A percentile compares a stretch with the other conserved stretches of the same genome.
These are phyloP conservation scores for Magallana gigas DNA, from an alignment of 1,140 invertebrate species.

Conservation along the genomic window DNA sequence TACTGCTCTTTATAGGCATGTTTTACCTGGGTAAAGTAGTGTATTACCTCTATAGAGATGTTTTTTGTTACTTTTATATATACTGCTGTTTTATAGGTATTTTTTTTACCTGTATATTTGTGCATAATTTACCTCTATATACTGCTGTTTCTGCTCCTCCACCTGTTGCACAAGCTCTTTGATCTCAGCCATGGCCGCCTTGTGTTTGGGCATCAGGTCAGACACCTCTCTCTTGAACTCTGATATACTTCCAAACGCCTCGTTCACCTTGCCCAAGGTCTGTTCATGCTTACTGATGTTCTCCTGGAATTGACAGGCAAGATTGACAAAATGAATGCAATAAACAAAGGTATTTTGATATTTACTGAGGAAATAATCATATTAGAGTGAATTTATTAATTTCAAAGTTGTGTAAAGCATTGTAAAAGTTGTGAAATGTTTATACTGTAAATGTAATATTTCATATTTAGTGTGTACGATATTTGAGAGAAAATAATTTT, in stretches of 20 bases:
- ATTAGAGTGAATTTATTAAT: too few species aligned
- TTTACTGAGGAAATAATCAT: too few species aligned
- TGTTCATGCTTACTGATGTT: conserved; percentile 72
- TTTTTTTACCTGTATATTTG: neutral
- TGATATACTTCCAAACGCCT: conserved; percentile 75
- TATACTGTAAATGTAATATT: too few species aligned
- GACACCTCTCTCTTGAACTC: conserved; percentile 72
- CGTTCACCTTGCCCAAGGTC: conserved; percentile 74
- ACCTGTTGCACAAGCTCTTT: conserved; percentile 70
- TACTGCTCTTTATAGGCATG: conserved; percentile 63
- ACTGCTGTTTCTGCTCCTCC: conserved; percentile 71
- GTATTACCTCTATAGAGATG: too few species aligned
- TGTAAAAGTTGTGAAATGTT: too few species aligned
- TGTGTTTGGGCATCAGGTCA: conserved; percentile 71
- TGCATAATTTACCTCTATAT: conserved; percentile 68
- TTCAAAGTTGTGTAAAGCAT: too few species aligned
- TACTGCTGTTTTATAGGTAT: too few species aligned
- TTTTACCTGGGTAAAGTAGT: neutral
- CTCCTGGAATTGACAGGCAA: conserved; percentile 57
- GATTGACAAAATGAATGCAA: neutral
- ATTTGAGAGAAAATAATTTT: too few species aligned
- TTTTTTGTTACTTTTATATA: too few species aligned
- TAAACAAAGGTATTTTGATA: too few species aligned
- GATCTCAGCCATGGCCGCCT: conserved; percentile 66
- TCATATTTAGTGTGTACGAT: too few species aligned